Conservation (phyloP, 2,113 vertebrate species). For the Archocentrus centrarchus region DNA sequence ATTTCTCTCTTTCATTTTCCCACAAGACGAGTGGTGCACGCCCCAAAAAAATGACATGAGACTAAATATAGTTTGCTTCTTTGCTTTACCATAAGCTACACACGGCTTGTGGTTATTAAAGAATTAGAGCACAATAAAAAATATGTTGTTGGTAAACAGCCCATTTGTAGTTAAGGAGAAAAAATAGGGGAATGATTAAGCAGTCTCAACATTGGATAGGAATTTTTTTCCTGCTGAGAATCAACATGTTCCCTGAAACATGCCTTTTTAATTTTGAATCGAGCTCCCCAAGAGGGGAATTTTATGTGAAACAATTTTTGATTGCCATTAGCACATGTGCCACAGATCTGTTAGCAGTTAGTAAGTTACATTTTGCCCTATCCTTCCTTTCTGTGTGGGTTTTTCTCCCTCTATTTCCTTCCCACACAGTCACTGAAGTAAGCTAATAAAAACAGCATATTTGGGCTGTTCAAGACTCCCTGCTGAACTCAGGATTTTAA, state of each 20-base stretch:
- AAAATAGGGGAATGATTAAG: constrained; percentile 3
- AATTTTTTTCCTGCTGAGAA: constrained; percentile 3
- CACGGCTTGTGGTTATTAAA: not conserved
- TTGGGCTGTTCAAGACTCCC: not conserved
- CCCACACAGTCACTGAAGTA: not conserved
- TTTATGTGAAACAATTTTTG: constrained; percentile 19
- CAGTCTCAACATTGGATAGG: constrained; percentile 53
- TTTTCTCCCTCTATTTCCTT: not conserved
- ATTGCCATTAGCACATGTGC: constrained; percentile 28
- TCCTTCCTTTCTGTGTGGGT: not conserved
- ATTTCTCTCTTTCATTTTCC: constrained; percentile 70
- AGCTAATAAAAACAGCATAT: not conserved
- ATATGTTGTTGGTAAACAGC: constrained; percentile 8
- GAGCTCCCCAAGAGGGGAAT: not conserved
- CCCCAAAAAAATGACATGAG: constrained; percentile 23
- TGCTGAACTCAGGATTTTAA: not conserved
- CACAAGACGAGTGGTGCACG: constrained; percentile 53
- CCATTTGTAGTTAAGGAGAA: not conserved
- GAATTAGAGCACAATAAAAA: not conserved
- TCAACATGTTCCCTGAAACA: constrained; percentile 26
- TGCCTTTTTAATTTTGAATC: constrained; percentile 13
- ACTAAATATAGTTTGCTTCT: constrained; percentile 40
- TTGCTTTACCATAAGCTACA: constrained; percentile 1
- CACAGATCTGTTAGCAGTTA: not conserved
- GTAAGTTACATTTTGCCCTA: not conserved